Conservation (phyloP, 2,888 invertebrate genomes). For the Tinea semifulvella region DNA sequence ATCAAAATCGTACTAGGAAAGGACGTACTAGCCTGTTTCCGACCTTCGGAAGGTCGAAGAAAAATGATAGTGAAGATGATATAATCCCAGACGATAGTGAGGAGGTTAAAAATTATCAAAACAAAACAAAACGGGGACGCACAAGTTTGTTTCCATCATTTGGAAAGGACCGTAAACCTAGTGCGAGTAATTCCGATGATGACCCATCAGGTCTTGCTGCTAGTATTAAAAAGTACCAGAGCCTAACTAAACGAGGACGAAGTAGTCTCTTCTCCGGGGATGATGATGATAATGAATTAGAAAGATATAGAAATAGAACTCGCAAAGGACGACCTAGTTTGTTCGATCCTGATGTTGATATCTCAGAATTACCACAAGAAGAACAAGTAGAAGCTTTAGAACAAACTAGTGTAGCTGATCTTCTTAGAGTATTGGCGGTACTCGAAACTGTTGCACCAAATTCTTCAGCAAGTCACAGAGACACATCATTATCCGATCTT, state of each 20-base stretch:
- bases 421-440: conserved; percentile 79
- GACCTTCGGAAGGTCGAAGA: conserved; percentile 20
- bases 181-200: conserved; percentile 30
- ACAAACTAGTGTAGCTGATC: conserved; percentile 84
- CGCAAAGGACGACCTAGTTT: conserved; percentile 49
- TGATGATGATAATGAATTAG: conserved; percentile 37
- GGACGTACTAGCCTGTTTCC: conserved; percentile 17
- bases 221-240: conserved; percentile 49
- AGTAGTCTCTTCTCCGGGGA: conserved; percentile 36
- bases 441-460: conserved; percentile 51
- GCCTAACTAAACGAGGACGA: conserved; percentile 38
- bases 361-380: conserved; percentile 42
- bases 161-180: conserved; percentile 48
- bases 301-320: conserved; percentile 47
- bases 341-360: conserved; percentile 54
- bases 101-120: conserved; percentile 51
- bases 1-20: conserved; percentile 16
- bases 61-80: conserved; percentile 44
- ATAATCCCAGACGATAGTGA: conserved; percentile 54
- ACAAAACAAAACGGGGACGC: conserved; percentile 46
- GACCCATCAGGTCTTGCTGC: conserved; percentile 28
- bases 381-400: conserved; percentile 74
- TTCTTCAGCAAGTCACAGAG: conserved; percentile 24
- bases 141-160: conserved; percentile 51
- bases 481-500: conserved; percentile 34